Evolutionary conservation across 1,140 invertebrate species (phyloP).

Genomic region (Metaphire vulgaris): DNA sequence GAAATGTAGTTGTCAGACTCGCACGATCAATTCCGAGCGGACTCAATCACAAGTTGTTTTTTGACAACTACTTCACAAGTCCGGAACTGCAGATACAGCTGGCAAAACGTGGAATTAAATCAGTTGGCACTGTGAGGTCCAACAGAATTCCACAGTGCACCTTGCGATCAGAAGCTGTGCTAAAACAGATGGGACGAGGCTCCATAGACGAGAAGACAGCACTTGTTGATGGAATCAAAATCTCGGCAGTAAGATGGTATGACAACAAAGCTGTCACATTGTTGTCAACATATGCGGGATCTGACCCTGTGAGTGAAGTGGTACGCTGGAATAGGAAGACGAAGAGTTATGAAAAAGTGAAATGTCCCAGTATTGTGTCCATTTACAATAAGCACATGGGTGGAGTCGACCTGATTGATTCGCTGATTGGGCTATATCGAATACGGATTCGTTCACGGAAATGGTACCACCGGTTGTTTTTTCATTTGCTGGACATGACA

Average conservation of each 20-base stretch:
- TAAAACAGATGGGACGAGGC: not conserved
- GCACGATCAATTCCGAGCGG: constrained; percentile 39
- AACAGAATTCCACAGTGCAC: not conserved
- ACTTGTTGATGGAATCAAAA: constrained; percentile 31
- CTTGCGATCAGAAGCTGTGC: not conserved
- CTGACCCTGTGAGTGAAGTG: constrained; percentile 41
- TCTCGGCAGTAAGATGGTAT: constrained; percentile 36
- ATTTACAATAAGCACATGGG: constrained; percentile 55
- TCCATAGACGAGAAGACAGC: not conserved
- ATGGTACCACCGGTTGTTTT: constrained; percentile 51
- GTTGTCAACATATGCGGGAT: constrained; percentile 45
- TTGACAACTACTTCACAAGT: constrained; percentile 23
- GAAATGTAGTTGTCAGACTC: constrained; percentile 37
- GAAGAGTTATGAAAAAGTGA: constrained; percentile 41
- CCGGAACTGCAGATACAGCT: not conserved
- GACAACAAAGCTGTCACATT: constrained; percentile 52
- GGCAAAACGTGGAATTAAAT: not conserved
- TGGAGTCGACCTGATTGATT: constrained; percentile 52
- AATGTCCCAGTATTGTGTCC: constrained; percentile 50
- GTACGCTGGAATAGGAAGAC: constrained; percentile 2
- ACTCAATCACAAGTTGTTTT: constrained; percentile 47
- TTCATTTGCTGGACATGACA: constrained; percentile 50
- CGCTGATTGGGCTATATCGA: constrained; percentile 49
- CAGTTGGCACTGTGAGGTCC: not conserved
- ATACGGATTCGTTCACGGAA: constrained; percentile 48